These are phyloP conservation scores for Euplexia lucipara DNA, from an alignment of 2,888 invertebrate species.

Conservation along the genomic window DNA sequence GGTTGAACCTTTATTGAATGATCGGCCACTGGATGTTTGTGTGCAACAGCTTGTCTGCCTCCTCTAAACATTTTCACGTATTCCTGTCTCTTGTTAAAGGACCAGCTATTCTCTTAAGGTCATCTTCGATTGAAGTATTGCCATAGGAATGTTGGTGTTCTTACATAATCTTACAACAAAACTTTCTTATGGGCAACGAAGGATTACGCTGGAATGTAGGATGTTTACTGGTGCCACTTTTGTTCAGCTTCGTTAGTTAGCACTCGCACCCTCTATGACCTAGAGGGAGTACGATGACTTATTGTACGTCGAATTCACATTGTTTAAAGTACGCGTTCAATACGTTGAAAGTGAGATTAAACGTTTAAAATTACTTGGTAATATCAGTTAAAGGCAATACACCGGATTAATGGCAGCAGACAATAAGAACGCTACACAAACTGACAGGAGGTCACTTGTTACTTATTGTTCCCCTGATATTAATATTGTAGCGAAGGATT, in stretches of 20 bases:
- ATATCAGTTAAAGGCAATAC: conserved; percentile 11
- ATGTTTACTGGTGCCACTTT: not conserved
- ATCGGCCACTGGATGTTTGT: too few relatives aligned
- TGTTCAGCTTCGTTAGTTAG: conserved; percentile 7
- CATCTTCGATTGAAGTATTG: conserved; percentile 35
- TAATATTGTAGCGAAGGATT: conserved; percentile 42
- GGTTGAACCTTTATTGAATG: too few relatives aligned
- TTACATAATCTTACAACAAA: conserved; percentile 19
- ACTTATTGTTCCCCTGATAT: conserved; percentile 43
- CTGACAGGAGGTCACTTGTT: conserved; percentile 38
- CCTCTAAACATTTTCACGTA: too few relatives aligned
- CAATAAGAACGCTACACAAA: conserved; percentile 16
- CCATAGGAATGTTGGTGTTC: conserved; percentile 2
- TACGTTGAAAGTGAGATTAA: conserved; percentile 14
- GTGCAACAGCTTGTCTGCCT: too few relatives aligned
- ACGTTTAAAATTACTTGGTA: conserved; percentile 9
- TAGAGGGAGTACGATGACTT: conserved; percentile 29
- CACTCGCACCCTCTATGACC: conserved; percentile 16
- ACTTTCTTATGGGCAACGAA: conserved; percentile 27
- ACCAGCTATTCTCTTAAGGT: too few relatives aligned
- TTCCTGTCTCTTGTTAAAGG: too few relatives aligned
- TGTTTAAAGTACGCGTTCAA: conserved; percentile 21
- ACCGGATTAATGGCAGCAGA: conserved; percentile 30
- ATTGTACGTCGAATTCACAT: conserved; percentile 10
- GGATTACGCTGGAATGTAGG: conserved; percentile 12